A percentile compares a stretch with the other conserved stretches of the same genome.
Conservation (phyloP, 2,797 vertebrate species). For the Petrocephalus schoutedeni region DNA sequence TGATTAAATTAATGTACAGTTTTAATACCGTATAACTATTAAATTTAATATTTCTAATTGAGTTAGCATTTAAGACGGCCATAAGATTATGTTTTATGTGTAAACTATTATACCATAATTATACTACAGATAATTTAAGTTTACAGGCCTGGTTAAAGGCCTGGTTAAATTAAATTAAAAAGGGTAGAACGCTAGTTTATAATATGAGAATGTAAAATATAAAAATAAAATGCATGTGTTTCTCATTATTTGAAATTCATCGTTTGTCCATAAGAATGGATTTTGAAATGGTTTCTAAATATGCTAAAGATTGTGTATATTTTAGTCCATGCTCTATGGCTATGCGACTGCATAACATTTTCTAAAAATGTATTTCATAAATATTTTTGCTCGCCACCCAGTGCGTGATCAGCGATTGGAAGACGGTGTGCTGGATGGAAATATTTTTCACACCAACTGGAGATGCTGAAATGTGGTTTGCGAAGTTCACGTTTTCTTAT, state of each 20-base stretch:
- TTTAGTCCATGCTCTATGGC: not conserved
- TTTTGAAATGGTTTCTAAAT: not conserved
- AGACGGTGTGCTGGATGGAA: not conserved
- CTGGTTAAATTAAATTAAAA: conserved; percentile 41
- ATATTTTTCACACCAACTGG: not conserved
- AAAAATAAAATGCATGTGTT: not conserved
- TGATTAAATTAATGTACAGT: conserved; percentile 47
- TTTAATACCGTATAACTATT: conserved; percentile 41
- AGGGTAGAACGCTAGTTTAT: conserved; percentile 36
- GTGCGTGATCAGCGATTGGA: not conserved
- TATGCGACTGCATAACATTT: not conserved
- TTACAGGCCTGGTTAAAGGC: not conserved
- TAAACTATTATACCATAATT: conserved; percentile 49
- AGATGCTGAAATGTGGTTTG: not conserved
- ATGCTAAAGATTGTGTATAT: not conserved
- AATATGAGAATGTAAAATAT: conserved; percentile 37
- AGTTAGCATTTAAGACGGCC: conserved; percentile 50
- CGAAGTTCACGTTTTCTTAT: not conserved
- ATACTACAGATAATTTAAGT: conserved; percentile 43
- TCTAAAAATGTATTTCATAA: not conserved
- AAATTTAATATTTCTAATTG: conserved; percentile 53
- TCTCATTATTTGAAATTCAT: not conserved
- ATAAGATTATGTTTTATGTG: conserved; percentile 49
- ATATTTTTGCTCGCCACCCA: not conserved
- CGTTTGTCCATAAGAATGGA: not conserved